These are phyloP conservation scores for Pantherophis alleghaniensis DNA, from an alignment of 2,797 vertebrate species.

Conservation along the genomic window DNA sequence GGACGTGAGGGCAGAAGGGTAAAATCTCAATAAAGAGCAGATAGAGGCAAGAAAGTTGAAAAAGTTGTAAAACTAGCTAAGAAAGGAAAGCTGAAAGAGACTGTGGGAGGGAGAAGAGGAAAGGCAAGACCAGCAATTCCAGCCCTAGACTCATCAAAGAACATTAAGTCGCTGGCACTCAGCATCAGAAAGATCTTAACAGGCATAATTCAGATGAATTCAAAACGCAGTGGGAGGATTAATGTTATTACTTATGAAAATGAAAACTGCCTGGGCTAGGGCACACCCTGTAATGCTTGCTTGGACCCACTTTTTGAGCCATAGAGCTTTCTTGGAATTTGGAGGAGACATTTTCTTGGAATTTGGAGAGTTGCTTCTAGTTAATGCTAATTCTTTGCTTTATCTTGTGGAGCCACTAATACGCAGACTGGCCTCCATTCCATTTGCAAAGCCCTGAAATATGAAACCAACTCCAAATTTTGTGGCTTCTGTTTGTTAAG, in stretches of 20 bases:
- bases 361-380: neutral
- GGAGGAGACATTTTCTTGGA: neutral
- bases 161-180: neutral
- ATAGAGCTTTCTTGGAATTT: neutral
- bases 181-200: neutral
- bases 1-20: neutral
- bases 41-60: neutral
- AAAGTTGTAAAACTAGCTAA: neutral
- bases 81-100: neutral
- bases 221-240: neutral
- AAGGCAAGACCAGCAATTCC: neutral
- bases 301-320: neutral
- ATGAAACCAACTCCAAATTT: neutral
- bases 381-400: neutral
- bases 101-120: neutral
- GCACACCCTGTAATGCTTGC: neutral
- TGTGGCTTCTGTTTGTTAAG: neutral
- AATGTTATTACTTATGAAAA: neutral
- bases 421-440: neutral
- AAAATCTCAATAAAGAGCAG: neutral
- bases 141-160: neutral
- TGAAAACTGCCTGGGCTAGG: neutral
- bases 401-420: neutral
- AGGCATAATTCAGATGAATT: neutral
- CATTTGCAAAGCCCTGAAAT: neutral